Conservation (phyloP, 2,797 vertebrate species). For the Danio jaintianensis region DNA sequence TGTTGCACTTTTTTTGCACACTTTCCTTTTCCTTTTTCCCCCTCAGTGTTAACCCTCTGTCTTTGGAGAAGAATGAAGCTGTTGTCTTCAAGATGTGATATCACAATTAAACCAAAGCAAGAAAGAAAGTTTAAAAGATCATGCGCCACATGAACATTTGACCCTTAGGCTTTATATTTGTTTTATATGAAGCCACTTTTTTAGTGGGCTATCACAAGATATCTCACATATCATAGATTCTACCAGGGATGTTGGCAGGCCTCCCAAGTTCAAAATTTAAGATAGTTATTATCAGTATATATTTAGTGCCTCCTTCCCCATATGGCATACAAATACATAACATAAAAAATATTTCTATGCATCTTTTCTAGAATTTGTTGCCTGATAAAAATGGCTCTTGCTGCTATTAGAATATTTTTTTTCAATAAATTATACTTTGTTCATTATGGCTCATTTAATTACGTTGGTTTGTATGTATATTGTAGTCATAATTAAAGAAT, state of each 20-base stretch:
- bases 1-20: background rate
- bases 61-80: background rate
- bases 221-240: background rate
- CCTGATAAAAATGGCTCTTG: background rate
- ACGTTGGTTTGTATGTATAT: background rate
- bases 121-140: background rate
- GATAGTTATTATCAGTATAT: too few relatives aligned
- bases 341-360: background rate
- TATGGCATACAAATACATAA: background rate
- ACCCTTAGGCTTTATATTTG: background rate
- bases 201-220: background rate
- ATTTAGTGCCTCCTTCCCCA: background rate
- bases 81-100: constrained; percentile 5
- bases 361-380: background rate
- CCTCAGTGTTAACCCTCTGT: constrained; percentile 29
- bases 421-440: background rate
- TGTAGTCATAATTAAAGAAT: background rate
- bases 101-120: background rate
- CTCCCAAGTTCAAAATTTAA: background rate
- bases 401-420: background rate
- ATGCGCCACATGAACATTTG: background rate
- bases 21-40: background rate
- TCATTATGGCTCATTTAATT: background rate
- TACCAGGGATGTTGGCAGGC: background rate
- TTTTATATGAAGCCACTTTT: background rate